phyloP scores from a whole-genome alignment of 2,113 vertebrate genomes.

The Polyodon spathula region DNA sequence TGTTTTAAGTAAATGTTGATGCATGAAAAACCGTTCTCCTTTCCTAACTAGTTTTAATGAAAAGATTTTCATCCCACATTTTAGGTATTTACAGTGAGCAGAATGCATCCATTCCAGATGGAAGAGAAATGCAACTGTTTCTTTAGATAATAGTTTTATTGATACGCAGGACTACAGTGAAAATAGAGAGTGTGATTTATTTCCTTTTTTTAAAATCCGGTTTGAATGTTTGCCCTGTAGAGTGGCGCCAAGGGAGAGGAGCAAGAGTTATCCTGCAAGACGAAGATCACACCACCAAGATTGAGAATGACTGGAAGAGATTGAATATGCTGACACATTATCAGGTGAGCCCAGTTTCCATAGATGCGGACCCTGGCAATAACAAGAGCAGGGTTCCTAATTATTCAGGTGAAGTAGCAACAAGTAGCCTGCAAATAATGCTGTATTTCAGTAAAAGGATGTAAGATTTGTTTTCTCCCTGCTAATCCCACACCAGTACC shows the following conservation, averaged over 20 bases:
- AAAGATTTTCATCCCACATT: too few species aligned
- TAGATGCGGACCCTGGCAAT: neutral
- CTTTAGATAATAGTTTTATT: neutral
- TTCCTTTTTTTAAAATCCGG: neutral
- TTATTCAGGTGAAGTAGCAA: too few species aligned
- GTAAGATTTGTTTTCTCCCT: too few species aligned
- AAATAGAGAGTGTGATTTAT: neutral
- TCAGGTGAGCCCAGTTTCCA: constrained; percentile 17
- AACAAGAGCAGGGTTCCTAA: too few species aligned
- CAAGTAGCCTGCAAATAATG: too few species aligned
- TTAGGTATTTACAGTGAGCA: too few species aligned
- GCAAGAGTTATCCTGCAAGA: constrained; percentile 68
- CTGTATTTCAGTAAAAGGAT: too few species aligned
- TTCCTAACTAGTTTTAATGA: too few species aligned
- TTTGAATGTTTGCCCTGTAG: constrained; percentile 33
- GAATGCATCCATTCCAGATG: too few species aligned
- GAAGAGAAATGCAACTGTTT: neutral
- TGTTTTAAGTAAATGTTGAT: too few species aligned
- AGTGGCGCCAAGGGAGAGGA: constrained; percentile 64
- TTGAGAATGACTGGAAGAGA: constrained; percentile 74
- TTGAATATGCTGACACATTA: constrained; percentile 48
- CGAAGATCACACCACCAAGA: constrained; percentile 72
- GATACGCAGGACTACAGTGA: neutral
- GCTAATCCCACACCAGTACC: too few species aligned
- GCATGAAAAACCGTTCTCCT: too few species aligned